These are phyloP conservation scores for Tricholauxania praeusta DNA, from an alignment of 2,888 invertebrate genomes.

Conservation along the genomic window DNA sequence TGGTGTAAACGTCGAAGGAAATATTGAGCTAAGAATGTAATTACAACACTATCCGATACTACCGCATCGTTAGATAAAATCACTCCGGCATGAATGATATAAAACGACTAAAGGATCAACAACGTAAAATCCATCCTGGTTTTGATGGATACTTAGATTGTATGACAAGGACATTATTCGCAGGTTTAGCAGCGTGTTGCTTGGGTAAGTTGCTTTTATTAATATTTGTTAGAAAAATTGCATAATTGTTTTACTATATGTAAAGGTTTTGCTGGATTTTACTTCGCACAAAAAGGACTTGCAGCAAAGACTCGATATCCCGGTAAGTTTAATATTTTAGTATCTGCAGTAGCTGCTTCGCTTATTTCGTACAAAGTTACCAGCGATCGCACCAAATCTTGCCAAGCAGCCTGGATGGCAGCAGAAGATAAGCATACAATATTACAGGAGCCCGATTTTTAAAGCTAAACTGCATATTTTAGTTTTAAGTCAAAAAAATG, in stretches of 20 bases:
- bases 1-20: too few species aligned
- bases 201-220: slow-evolving; percentile 57
- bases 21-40: too few species aligned
- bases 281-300: slow-evolving; percentile 66
- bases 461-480: slow-evolving; percentile 22
- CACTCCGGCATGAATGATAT: slow-evolving; percentile 66
- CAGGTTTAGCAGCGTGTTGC: slow-evolving; percentile 68
- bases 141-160: slow-evolving; percentile 69
- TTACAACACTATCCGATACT: too few species aligned
- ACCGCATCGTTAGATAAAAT: not conserved
- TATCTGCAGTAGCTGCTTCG: slow-evolving; percentile 63
- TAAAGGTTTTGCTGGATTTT: slow-evolving; percentile 67
- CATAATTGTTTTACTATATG: slow-evolving; percentile 34
- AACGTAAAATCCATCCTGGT: slow-evolving; percentile 67
- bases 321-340: slow-evolving; percentile 61
- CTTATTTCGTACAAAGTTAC: slow-evolving; percentile 65
- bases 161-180: slow-evolving; percentile 68
- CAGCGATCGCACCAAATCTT: slow-evolving; percentile 64
- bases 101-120: slow-evolving; percentile 66
- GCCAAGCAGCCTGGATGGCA: slow-evolving; percentile 69
- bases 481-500: slow-evolving; percentile 12
- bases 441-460: slow-evolving; percentile 62
- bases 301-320: slow-evolving; percentile 64
- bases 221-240: slow-evolving; percentile 26
- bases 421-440: slow-evolving; percentile 67